These are phyloP conservation scores for Lycodopsis pacificus DNA, from an alignment of 2,797 vertebrate species.

Conservation along the genomic window DNA sequence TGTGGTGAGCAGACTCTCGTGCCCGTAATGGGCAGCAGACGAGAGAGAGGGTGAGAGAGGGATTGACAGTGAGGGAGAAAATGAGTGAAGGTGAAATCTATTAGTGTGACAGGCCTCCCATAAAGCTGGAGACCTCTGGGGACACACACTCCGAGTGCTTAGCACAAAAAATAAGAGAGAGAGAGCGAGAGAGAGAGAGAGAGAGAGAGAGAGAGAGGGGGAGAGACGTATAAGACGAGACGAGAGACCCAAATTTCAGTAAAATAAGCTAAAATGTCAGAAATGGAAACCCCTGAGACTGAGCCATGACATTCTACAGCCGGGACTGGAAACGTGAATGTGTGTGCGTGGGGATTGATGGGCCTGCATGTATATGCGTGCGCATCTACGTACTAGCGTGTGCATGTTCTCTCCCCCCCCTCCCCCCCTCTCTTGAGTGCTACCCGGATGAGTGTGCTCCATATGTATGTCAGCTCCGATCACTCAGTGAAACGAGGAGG, in stretches of 20 bases:
- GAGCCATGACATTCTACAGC: background rate
- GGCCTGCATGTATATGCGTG: conserved; percentile 17
- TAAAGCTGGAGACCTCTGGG: conserved; percentile 64
- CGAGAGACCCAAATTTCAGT: conserved; percentile 29
- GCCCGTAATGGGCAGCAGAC: conserved; percentile 57
- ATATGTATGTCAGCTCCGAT: conserved; percentile 79
- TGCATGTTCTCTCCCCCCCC: conserved; percentile 9
- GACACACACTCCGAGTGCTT: conserved; percentile 50
- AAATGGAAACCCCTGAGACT: conserved; percentile 12
- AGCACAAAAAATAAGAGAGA: conserved; percentile 22
- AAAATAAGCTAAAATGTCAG: conserved; percentile 25
- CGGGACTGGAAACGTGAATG: background rate
- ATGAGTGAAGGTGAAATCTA: conserved; percentile 74
- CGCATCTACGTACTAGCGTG: conserved; percentile 16
- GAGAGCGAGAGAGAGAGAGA: conserved; percentile 6
- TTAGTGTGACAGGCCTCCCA: conserved; percentile 72
- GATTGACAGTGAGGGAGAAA: conserved; percentile 52
- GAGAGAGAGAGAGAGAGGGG: conserved; percentile 6
- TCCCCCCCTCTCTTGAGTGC: conserved; percentile 48
- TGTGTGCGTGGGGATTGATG: conserved; percentile 22
- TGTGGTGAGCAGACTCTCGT: conserved; percentile 36
- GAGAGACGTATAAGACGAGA: conserved; percentile 15
- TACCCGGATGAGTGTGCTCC: conserved; percentile 73
- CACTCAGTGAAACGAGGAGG: conserved; percentile 57
- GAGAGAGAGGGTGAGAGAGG: conserved; percentile 50